These are phyloP conservation scores for Cliona cf. orientalis DNA, from an alignment of 37 sponge, comb jelly and placozoan genomes.

Conservation along the genomic window DNA sequence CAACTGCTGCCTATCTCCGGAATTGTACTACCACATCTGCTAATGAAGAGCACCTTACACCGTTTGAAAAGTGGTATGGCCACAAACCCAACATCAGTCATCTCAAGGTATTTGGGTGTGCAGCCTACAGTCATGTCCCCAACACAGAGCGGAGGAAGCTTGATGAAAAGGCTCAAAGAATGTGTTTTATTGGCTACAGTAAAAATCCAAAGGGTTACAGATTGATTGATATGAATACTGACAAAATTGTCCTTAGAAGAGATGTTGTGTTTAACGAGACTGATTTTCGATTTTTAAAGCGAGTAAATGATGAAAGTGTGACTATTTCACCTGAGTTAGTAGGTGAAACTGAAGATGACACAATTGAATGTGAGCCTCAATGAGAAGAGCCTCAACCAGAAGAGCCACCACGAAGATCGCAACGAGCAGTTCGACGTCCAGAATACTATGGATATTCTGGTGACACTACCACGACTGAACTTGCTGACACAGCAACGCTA, in stretches of 20 bases:
- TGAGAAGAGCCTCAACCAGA: background rate
- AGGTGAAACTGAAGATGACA: background rate
- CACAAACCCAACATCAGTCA: constrained; percentile 41
- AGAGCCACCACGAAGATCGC: constrained; percentile 1
- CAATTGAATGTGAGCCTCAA: background rate
- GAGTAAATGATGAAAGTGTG: background rate
- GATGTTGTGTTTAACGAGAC: constrained; percentile 47
- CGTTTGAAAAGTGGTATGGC: constrained; percentile 51
- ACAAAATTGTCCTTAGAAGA: constrained; percentile 15
- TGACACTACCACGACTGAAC: background rate
- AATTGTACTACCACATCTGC: constrained; percentile 56
- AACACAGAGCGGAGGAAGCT: constrained; percentile 37
- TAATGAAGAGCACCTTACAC: constrained; percentile 19
- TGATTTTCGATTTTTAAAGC: constrained; percentile 19
- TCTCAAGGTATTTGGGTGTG: constrained; percentile 59
- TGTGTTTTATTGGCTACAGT: constrained; percentile 49
- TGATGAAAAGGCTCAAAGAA: constrained; percentile 49
- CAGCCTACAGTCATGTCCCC: constrained; percentile 39
- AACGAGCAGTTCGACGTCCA: background rate
- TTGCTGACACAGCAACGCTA: constrained; percentile 12
- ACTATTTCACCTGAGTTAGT: background rate
- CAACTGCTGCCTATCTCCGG: constrained; percentile 37
- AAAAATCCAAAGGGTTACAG: constrained; percentile 57
- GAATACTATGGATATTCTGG: background rate
- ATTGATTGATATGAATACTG: constrained; percentile 23